Evolutionary conservation across 2,888 invertebrate species (phyloP), one percentile per base, ranked within the genome.

Genomic region (Hoplodrina ambigua): DNA sequence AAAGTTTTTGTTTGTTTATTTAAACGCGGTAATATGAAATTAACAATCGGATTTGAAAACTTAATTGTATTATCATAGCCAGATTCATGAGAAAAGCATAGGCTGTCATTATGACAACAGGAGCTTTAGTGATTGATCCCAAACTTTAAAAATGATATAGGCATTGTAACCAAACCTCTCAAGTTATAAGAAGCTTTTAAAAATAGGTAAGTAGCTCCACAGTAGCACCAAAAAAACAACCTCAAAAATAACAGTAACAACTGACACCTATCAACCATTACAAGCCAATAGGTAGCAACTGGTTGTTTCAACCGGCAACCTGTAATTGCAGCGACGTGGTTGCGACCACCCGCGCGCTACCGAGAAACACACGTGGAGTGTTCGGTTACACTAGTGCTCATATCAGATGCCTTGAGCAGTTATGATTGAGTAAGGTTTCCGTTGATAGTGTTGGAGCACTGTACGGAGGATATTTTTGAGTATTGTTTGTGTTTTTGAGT

Each of bases 311-410:
- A 58, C 30, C 49, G 53, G 52, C 59, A 58, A 58, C 37, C 46
- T 25, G 62, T 72, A 73, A 75, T 73, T 69, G 72, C 20, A 52
- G 52, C 53, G 79, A 76, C 76, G 66, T 67, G 25, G 58, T 52
- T 55, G 11, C 69, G 84, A 78, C 84, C 84, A 85, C 84, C 85
- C 82, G 78, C 74, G 71, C 56, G 75, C 65, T 85, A 83, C 81
- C 33, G 64, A 74, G 85, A 84, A 85, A 6, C 52, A 65, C 62
- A 67, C 59, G 59, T 71, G 70, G 15, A 41, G 72, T 59, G 44
- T 82, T 67, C 4, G 66, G 74, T 83, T 82, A 74, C 84, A 72
- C 13, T 61, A 19, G 54, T 59, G 60, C 72, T 59, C 20, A 69
- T 79, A 69, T 67, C 75, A 49, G 76, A 75, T 70, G 53, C 15